A percentile compares a stretch with the other conserved stretches of the same genome.
Conservation (phyloP, 2,797 vertebrate genomes). For the Coccyzus lansbergi region DNA sequence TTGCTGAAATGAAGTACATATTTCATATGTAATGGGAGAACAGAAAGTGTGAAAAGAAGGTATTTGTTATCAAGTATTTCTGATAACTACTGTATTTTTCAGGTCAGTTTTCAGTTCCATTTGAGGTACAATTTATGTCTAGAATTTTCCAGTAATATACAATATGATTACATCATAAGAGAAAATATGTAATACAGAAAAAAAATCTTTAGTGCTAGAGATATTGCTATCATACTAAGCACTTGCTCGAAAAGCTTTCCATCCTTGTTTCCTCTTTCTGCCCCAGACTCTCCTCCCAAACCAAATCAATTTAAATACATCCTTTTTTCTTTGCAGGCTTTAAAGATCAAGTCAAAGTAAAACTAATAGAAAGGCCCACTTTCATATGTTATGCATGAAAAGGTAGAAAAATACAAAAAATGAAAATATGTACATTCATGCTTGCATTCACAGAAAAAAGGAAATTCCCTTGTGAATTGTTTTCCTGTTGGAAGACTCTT, state of each 20-base stretch:
- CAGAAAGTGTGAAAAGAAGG: background rate
- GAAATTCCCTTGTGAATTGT: background rate
- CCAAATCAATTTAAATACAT: background rate
- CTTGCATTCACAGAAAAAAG: background rate
- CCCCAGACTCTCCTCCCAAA: background rate
- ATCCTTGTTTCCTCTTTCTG: background rate
- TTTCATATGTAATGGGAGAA: background rate
- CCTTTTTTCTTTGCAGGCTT: background rate
- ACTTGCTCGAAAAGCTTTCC: background rate
- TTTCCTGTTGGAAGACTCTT: constrained; percentile 4
- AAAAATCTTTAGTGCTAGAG: background rate
- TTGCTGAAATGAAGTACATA: background rate
- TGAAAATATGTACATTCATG: background rate
- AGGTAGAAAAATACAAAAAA: background rate
- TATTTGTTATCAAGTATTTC: background rate
- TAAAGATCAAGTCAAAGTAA: background rate
- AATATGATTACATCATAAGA: background rate
- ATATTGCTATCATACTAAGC: background rate
- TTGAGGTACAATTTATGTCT: background rate
- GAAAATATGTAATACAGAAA: background rate
- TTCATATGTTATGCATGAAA: background rate
- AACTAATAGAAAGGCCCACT: background rate
- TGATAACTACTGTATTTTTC: background rate
- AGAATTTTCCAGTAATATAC: background rate
- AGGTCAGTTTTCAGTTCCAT: background rate